Evolutionary conservation across 2,113 vertebrate species (phyloP).

Genomic region (Esox niger): DNA sequence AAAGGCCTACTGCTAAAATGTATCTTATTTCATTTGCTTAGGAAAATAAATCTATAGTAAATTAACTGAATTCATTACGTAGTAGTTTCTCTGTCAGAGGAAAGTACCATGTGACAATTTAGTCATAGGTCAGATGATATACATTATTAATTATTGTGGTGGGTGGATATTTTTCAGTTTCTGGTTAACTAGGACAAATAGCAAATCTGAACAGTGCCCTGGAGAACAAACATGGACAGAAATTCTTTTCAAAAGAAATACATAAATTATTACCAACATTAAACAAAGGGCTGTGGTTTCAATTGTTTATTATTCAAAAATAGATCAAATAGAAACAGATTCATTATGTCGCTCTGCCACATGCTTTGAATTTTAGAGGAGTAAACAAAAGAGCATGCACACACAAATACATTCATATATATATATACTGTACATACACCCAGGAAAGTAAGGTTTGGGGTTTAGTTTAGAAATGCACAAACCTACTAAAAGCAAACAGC

Average conservation of each 20-base stretch:
- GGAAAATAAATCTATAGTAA: no score
- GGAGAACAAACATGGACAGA: constrained; percentile 43
- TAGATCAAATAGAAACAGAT: constrained; percentile 51
- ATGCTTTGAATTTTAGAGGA: constrained; percentile 11
- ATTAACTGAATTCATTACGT: no score
- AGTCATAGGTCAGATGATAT: background rate
- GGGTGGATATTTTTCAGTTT: constrained; percentile 11
- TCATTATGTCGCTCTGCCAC: constrained; percentile 43
- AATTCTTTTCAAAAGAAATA: constrained; percentile 40
- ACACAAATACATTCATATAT: background rate
- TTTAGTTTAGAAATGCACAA: no score
- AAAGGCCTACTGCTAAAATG: no score
- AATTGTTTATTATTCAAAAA: constrained; percentile 48
- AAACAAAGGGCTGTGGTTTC: constrained; percentile 52
- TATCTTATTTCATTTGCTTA: no score
- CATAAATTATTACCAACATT: constrained; percentile 49
- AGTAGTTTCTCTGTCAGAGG: no score
- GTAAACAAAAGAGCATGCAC: constrained; percentile 12
- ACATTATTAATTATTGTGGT: background rate
- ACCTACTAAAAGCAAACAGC: no score
- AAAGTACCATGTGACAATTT: no score
- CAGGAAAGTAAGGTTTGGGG: background rate
- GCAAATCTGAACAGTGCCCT: constrained; percentile 37
- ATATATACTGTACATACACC: background rate
- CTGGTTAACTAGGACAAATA: constrained; percentile 51